These are phyloP conservation scores for Tenebrio molitor DNA, from an alignment of 1,140 invertebrate species.

Conservation along the genomic window DNA sequence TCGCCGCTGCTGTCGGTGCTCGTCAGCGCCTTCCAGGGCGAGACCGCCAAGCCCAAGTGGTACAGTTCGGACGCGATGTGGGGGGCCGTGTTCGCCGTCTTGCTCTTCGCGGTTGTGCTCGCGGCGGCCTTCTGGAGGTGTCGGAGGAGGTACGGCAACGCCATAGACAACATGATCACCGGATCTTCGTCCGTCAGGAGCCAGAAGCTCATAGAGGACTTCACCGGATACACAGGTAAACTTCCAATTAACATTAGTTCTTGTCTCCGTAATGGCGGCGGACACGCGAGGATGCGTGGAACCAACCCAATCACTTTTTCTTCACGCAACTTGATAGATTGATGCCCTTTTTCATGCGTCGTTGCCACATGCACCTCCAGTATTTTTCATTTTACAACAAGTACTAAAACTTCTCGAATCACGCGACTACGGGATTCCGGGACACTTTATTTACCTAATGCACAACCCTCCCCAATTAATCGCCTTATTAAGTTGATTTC, in stretches of 20 bases:
- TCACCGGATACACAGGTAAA: constrained; percentile 63
- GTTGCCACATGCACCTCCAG: background rate
- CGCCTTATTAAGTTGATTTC: constrained; percentile 30
- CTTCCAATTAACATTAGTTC: constrained; percentile 5
- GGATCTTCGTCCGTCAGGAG: constrained; percentile 71
- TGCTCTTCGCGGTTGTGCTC: constrained; percentile 70
- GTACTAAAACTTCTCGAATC: background rate
- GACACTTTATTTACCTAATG: background rate
- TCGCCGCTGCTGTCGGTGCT: constrained; percentile 72
- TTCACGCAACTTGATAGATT: constrained; percentile 39
- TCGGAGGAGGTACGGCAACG: constrained; percentile 69
- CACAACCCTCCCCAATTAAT: constrained; percentile 3
- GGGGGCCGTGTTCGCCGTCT: constrained; percentile 70
- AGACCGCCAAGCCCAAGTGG: constrained; percentile 68
- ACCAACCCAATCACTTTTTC: background rate
- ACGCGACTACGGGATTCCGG: constrained; percentile 2
- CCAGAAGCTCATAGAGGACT: constrained; percentile 72
- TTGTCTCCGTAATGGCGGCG: constrained; percentile 4
- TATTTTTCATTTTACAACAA: constrained; percentile 5
- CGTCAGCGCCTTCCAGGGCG: constrained; percentile 72
- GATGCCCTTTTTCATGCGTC: constrained; percentile 7
- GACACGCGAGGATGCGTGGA: constrained; percentile 5
- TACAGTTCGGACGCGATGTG: constrained; percentile 70
- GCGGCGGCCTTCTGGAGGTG: constrained; percentile 70
- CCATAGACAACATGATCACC: constrained; percentile 72